These are phyloP conservation scores for Solea solea DNA, from an alignment of 2,113 vertebrate genomes.

Conservation along the genomic window DNA sequence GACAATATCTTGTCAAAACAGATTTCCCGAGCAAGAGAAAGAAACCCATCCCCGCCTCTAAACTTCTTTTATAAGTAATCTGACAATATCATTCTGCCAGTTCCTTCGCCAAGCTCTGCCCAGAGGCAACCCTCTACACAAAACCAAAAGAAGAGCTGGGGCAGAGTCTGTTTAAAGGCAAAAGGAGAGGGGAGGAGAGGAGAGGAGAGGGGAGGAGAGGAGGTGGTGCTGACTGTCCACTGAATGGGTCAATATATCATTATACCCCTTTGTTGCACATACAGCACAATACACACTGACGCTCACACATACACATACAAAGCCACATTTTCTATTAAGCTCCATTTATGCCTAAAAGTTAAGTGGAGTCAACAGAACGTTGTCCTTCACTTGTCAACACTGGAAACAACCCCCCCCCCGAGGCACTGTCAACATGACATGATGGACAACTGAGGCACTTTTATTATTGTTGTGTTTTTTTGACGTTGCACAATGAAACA, in stretches of 20 bases:
- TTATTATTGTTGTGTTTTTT: conserved; percentile 17
- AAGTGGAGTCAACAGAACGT: conserved; percentile 28
- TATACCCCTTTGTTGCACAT: conserved; percentile 24
- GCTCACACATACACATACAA: background rate
- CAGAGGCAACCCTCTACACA: conserved; percentile 30
- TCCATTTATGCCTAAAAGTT: conserved; percentile 54
- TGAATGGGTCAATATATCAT: conserved; percentile 40
- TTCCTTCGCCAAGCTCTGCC: conserved; percentile 39
- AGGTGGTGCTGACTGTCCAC: conserved; percentile 38
- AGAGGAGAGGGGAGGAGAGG: conserved; percentile 12
- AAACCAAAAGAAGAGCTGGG: conserved; percentile 46
- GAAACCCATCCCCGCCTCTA: background rate
- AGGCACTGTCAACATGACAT: conserved; percentile 37
- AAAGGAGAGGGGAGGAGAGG: background rate
- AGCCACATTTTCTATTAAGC: conserved; percentile 18
- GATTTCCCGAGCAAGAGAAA: background rate
- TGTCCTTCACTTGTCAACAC: conserved; percentile 44
- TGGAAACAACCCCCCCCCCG: conserved; percentile 25
- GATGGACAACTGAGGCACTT: conserved; percentile 37
- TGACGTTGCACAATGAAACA: background rate
- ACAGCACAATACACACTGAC: conserved; percentile 10
- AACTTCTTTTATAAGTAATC: conserved; percentile 25
- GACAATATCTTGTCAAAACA: too few relatives aligned
- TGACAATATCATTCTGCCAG: conserved; percentile 23
- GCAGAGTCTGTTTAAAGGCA: conserved; percentile 34